Evolutionary conservation across 2,113 vertebrate species (phyloP).

Genomic region (Oophaga pumilio): DNA sequence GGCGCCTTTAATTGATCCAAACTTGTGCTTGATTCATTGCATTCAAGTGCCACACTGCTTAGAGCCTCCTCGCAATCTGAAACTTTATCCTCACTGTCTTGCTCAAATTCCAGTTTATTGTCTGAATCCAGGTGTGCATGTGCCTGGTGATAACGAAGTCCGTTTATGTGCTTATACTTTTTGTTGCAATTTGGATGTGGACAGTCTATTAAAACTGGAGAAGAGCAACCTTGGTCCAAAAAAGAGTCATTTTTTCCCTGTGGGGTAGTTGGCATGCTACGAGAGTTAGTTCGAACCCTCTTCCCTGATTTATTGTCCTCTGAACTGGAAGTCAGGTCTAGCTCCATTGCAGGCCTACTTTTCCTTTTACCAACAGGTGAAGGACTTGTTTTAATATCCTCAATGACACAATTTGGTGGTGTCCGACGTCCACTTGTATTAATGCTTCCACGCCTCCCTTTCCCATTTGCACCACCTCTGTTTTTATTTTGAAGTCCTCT

Average conservation of each 20-base stretch:
- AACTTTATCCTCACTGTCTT: constrained; percentile 90
- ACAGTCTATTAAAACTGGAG: constrained; percentile 94
- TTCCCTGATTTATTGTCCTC: constrained; percentile 91
- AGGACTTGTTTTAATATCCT: constrained; percentile 88
- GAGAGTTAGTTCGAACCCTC: constrained; percentile 90
- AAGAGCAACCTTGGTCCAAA: constrained; percentile 92
- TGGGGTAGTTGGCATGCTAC: constrained; percentile 92
- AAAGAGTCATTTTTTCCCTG: constrained; percentile 91
- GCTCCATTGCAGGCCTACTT: constrained; percentile 87
- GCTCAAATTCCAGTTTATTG: constrained; percentile 90
- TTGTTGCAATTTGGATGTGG: constrained; percentile 99
- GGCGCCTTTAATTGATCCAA: constrained; percentile 82
- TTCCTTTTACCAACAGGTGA: constrained; percentile 88
- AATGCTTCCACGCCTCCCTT: constrained; percentile 90
- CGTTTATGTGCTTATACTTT: constrained; percentile 99
- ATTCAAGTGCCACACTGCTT: constrained; percentile 82
- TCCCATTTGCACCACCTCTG: constrained; percentile 86
- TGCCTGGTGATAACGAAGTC: constrained; percentile 95
- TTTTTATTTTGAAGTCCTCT: constrained; percentile 89
- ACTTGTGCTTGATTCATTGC: constrained; percentile 78
- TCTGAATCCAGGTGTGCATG: constrained; percentile 94
- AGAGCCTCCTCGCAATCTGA: constrained; percentile 92
- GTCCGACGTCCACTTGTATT: constrained; percentile 88
- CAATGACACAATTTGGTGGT: constrained; percentile 86
- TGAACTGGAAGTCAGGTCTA: constrained; percentile 88